phyloP scores from a whole-genome alignment of 37 sponge, comb jelly and placozoan genomes.

The Bolinopsis microptera region DNA sequence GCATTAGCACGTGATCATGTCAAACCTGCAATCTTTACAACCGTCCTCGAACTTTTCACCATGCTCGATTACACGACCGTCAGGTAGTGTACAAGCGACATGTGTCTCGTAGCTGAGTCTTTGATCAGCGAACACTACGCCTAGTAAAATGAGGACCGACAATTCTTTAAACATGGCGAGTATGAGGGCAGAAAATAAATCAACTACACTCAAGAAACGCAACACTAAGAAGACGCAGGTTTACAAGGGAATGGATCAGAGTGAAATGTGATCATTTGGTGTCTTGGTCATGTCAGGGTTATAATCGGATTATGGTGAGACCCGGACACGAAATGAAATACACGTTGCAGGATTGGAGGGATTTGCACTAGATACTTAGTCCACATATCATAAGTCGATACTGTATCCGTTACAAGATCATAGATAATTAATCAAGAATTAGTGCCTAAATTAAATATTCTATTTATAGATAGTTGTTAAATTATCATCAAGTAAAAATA shows the following conservation, averaged over 20 bases:
- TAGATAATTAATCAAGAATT: too few species aligned
- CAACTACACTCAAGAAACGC: background rate
- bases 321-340: too few species aligned
- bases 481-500: too few species aligned
- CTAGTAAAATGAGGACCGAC: background rate
- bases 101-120: background rate
- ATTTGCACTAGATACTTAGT: too few species aligned
- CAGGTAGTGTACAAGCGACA: background rate
- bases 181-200: background rate
- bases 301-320: background rate
- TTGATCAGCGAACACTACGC: background rate
- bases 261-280: background rate
- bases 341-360: too few species aligned
- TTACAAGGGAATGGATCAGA: background rate
- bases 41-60: constrained; percentile 40
- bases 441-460: too few species aligned
- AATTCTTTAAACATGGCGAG: background rate
- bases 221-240: background rate
- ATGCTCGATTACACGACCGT: background rate
- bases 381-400: too few species aligned
- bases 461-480: too few species aligned
- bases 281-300: background rate
- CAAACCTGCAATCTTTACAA: constrained; percentile 49
- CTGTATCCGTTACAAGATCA: too few species aligned
- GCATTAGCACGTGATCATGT: too few species aligned